These are phyloP conservation scores for Mungos mungo DNA, from an alignment of 2,113 vertebrate species.

Conservation along the genomic window DNA sequence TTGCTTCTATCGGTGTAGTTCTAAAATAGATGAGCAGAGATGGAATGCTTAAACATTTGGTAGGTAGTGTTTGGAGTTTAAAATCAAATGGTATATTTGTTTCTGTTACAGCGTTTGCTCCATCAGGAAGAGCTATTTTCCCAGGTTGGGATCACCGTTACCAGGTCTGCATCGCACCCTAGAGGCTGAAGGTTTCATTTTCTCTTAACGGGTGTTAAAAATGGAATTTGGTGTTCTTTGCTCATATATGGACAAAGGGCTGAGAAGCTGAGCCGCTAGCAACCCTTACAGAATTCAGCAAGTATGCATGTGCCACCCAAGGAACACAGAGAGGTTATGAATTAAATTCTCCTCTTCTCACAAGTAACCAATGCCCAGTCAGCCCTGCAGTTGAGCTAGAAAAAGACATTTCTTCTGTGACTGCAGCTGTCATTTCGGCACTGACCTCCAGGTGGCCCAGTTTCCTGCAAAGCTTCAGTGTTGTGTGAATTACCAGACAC, in stretches of 20 bases:
- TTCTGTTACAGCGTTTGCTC: neutral
- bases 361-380: slow-evolving; percentile 48
- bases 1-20: neutral
- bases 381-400: neutral
- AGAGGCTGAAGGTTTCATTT: slow-evolving; percentile 35
- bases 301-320: slow-evolving; percentile 71
- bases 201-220: slow-evolving; percentile 62
- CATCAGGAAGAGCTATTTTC: neutral
- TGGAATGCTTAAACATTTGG: neutral
- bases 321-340: slow-evolving; percentile 75
- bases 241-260: slow-evolving; percentile 84
- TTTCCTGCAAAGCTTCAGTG: slow-evolving; percentile 60
- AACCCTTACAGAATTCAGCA: slow-evolving; percentile 78
- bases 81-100: neutral
- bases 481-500: slow-evolving; percentile 60
- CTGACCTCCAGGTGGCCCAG: slow-evolving; percentile 44
- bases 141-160: neutral
- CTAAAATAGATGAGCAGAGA: slow-evolving; percentile 31
- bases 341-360: slow-evolving; percentile 67
- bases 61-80: neutral
- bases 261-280: slow-evolving; percentile 49
- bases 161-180: neutral
- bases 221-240: slow-evolving; percentile 75
- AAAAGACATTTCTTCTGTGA: slow-evolving; percentile 64
- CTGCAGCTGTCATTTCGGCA: neutral